Base-by-base conservation (phyloP, 2,888 invertebrate genomes). In the Cephus sareptanus region DNA sequence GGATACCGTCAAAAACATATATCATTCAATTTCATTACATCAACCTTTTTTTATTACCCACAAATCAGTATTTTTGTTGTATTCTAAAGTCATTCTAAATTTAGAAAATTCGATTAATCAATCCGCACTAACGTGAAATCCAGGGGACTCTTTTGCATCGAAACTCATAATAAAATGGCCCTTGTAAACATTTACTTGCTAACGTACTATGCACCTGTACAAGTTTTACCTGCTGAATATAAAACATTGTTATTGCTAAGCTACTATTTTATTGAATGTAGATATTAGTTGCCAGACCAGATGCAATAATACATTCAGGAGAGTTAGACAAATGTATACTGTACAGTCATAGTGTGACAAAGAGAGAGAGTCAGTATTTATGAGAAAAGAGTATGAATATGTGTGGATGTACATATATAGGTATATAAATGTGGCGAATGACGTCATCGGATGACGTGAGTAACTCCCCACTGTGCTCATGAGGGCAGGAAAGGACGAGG, bases 381-480 rank as follows among this genome's bases (percentile, higher is more conserved):
- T 70, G 31, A 69, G 69, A 56, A 30, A 40, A 0, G 6, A 23
- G 15, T 40, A 40, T 74, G 56, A 70, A 74, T 80, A 73, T 79
- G 80, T 75, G 79, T 77, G 77, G 79, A 79, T 78, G 76, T 33
- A 75, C 15, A 74, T 78, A 80, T 76, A 78, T 75, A 69, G 33
- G 76, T 80, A 79, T 81, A 80, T 79, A 80, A 84, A 79, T 83
- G 81, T 79, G 75, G 78, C 0, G 75, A 75, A 81, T 85, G 86
- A 85, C 88, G 88, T 88, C 88, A 88, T 82, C 82, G 79, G 79
- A 83, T 88, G 87, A 88, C 88, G 88, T 87, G 86, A 88, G 85
- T 84, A 83, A 81, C 80, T 76, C 83, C 81, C 83, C 79, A 79
- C 83, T 77, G 73, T 74, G 75, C 74, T 77, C 37, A 33, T 15